Evolutionary conservation across 2,888 invertebrate species (phyloP), one percentile per base, ranked within the genome.

Genomic region (Eupeodes luniger): DNA sequence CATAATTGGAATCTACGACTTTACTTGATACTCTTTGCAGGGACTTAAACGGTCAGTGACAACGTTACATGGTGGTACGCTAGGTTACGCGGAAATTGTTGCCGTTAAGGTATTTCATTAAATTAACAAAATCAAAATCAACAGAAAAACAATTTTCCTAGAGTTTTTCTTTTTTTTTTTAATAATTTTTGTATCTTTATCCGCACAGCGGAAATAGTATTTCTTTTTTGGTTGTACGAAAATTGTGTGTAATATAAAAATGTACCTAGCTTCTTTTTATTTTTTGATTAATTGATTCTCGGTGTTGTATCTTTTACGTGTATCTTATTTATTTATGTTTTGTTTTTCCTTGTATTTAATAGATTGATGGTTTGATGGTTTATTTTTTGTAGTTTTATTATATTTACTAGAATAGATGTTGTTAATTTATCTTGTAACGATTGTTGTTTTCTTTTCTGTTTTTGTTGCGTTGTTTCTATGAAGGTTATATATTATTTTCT

Each of bases 11-110:
- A 75, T 76, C 85, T 81, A 76, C 81, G 85, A 74, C 51, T 78
- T 85, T 81, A 55, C 67, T 80, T 80, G 47, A 59, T 59, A 84
- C 70, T 83, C 67, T 80, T 89, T 90, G 85, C 92, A 97, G 97
- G 98, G 97, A 92, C 96, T 98, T 95, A 98, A 98, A 95, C 95
- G 98, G 94, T 98, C 98, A 91, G 98, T 98, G 95, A 97, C 97
- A 94, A 97, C 98, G 94, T 96, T 98, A 94, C 96, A 97, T 93
- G 97, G 97, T 93, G 97, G 97, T 92, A 96, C 97, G 90, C 95
- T 97, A 93, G 97, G 97, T 93, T 97, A 97, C 95, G 98, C 98
- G 91, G 98, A 98, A 96, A 98, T 98, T 95, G 98, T 98, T 94
- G 98, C 98, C 94, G 97, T 98, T 92, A 98, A 98, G 98, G 98